Evolutionary conservation across 2,888 invertebrate species (phyloP).

Genomic region (Tenthredo notha): DNA sequence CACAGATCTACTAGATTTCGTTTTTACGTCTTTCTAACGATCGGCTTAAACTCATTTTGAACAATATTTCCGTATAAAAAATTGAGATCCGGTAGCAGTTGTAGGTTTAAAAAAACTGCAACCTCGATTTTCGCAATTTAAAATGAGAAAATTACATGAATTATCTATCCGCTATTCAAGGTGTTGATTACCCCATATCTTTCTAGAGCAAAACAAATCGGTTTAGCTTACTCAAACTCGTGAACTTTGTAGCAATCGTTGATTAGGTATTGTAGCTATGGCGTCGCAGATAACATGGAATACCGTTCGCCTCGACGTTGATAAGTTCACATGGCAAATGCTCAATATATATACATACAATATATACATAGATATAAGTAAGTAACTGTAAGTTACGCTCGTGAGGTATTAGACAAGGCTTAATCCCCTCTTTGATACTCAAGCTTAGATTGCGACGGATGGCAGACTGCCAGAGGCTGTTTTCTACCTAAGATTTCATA

Average conservation of each 20-base stretch:
- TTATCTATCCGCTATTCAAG: neutral
- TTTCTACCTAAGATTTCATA: neutral
- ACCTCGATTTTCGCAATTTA: neutral
- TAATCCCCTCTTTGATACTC: conserved; percentile 6
- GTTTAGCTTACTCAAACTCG: neutral
- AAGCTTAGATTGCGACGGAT: neutral
- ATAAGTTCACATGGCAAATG: conserved; percentile 4
- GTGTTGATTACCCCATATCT: neutral
- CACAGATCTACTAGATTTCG: neutral
- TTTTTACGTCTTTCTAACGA: neutral
- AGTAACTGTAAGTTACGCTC: neutral
- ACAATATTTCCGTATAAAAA: neutral
- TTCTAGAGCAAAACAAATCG: neutral
- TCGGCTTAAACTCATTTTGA: neutral
- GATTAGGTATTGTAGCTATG: conserved; percentile 55
- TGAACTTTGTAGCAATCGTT: conserved; percentile 34
- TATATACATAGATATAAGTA: neutral
- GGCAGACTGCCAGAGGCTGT: neutral
- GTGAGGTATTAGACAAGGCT: neutral
- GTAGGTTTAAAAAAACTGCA: neutral
- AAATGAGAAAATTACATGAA: neutral
- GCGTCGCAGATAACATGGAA: conserved; percentile 49
- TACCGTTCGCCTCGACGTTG: conserved; percentile 2
- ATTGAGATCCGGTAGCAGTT: neutral
- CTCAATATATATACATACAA: neutral